phyloP scores from a whole-genome alignment of 30 jellyfish, hydroid and myxozoan genomes.

The Turritopsis dohrnii region DNA sequence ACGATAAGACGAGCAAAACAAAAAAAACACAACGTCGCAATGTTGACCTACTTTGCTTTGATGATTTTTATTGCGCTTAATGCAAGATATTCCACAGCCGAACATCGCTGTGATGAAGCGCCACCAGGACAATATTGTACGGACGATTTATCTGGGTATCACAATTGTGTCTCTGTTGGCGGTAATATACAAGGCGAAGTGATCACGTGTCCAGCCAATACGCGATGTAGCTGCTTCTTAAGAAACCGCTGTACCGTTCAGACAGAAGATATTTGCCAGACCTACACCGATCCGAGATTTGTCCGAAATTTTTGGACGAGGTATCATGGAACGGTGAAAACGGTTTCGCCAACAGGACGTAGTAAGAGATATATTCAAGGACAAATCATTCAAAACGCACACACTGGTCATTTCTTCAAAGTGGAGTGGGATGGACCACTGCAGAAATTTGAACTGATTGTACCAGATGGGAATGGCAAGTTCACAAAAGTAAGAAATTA shows the following conservation, averaged over 20 bases:
- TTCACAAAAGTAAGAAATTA: background rate
- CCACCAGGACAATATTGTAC: conserved; percentile 16
- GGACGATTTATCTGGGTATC: background rate
- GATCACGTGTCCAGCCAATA: background rate
- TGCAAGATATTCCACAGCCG: background rate
- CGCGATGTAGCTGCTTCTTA: conserved; percentile 11
- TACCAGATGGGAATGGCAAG: background rate
- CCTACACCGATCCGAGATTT: background rate
- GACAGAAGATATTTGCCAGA: background rate
- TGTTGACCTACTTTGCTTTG: background rate
- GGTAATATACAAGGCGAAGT: background rate
- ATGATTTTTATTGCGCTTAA: background rate
- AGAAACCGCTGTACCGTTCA: background rate
- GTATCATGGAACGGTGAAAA: background rate
- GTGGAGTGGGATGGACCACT: background rate
- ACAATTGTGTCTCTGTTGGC: background rate
- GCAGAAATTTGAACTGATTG: background rate
- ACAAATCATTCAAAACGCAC: background rate
- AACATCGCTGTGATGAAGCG: background rate
- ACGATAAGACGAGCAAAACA: background rate
- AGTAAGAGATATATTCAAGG: background rate
- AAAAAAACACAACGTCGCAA: background rate
- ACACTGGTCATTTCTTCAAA: background rate
- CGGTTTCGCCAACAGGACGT: background rate
- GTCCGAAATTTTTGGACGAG: background rate